These are phyloP conservation scores for Hyles euphorbiae DNA, from an alignment of 1,140 invertebrate genomes.

Conservation along the genomic window DNA sequence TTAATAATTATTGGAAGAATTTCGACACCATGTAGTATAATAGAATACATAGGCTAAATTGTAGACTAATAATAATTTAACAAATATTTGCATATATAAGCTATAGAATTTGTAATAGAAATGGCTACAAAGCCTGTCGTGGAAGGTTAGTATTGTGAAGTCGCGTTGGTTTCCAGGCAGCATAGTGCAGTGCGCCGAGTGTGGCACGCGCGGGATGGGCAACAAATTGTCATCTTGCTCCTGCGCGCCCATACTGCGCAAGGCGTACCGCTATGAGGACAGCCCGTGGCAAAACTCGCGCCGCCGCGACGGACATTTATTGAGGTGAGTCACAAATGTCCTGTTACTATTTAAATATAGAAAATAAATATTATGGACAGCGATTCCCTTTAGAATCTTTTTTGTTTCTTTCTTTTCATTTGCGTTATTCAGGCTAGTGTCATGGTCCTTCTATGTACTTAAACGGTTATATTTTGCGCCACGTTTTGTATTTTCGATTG, in stretches of 20 bases:
- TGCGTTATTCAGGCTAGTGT: no score
- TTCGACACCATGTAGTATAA: not conserved
- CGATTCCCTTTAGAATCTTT: no score
- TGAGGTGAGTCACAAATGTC: slow-evolving; percentile 80
- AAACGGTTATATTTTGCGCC: no score
- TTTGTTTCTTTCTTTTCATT: no score
- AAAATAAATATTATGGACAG: no score
- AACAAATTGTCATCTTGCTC: slow-evolving; percentile 96
- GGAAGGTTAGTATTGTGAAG: not conserved
- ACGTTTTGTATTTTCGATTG: no score
- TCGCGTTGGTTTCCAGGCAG: slow-evolving; percentile 51
- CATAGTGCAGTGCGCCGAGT: slow-evolving; percentile 75
- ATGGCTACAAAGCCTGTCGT: not conserved
- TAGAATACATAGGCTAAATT: not conserved
- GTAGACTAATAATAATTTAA: no score
- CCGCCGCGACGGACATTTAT: slow-evolving; percentile 91
- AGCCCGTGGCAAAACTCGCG: slow-evolving; percentile 92
- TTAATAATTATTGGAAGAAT: not conserved
- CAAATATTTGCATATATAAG: no score
- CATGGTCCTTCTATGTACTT: no score
- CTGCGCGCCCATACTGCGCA: slow-evolving; percentile 94
- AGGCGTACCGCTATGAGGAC: slow-evolving; percentile 95
- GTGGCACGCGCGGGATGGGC: slow-evolving; percentile 85
- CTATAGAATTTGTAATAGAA: no score
- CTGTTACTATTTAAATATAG: not conserved